Evolutionary conservation across 2,113 vertebrate species (phyloP).

Genomic region (Periophthalmodon schlosseri): DNA sequence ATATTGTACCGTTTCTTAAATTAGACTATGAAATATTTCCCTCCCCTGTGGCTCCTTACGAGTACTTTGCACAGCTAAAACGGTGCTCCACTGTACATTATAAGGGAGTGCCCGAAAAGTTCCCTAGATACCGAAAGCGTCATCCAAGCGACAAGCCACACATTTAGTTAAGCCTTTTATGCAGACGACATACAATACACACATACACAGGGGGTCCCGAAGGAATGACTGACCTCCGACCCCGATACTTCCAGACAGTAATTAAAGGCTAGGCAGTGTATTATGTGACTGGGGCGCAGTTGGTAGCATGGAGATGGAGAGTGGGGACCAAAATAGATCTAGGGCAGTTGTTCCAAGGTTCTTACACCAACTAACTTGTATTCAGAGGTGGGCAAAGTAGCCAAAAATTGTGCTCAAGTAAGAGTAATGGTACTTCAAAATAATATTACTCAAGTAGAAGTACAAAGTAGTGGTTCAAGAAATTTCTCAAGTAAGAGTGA

Average conservation of each 20-base stretch:
- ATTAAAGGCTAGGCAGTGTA: constrained; percentile 68
- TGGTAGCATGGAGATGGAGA: constrained; percentile 57
- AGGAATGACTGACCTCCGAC: constrained; percentile 64
- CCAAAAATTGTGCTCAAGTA: background rate
- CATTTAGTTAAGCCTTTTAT: constrained; percentile 8
- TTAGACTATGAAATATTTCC: constrained; percentile 44
- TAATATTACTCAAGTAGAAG: too few relatives aligned
- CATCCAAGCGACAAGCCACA: constrained; percentile 25
- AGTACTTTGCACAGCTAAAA: constrained; percentile 52
- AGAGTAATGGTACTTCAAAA: too few relatives aligned
- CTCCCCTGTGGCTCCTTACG: constrained; percentile 24
- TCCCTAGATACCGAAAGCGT: constrained; percentile 35
- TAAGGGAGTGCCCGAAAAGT: constrained; percentile 33
- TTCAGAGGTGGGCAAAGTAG: too few relatives aligned
- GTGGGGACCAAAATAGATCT: constrained; percentile 58
- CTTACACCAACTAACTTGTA: background rate
- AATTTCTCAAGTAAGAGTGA: too few relatives aligned
- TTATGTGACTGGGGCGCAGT: constrained; percentile 64
- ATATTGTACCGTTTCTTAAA: constrained; percentile 47
- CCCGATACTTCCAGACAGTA: constrained; percentile 66
- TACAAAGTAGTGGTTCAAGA: too few relatives aligned
- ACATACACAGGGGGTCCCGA: constrained; percentile 40
- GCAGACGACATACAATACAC: constrained; percentile 21
- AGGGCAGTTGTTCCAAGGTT: constrained; percentile 9
- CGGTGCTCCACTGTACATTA: constrained; percentile 39